phyloP scores from a whole-genome alignment of 2,888 invertebrate species.

The Theretra japonica region DNA sequence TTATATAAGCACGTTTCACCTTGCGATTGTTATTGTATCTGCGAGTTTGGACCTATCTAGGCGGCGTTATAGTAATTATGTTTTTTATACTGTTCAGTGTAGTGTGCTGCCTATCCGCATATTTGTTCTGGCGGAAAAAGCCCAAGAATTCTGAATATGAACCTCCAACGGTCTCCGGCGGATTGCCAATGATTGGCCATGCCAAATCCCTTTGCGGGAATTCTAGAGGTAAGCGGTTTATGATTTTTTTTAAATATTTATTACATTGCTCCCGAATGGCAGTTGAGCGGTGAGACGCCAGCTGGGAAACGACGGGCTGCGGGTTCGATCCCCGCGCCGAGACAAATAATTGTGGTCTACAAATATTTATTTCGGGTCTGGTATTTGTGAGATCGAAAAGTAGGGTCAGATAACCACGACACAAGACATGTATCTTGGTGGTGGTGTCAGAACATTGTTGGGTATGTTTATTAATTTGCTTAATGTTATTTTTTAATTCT shows the following conservation, averaged over 20 bases:
- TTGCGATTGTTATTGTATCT: background rate
- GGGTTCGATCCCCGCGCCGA: too few species aligned
- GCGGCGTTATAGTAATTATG: background rate
- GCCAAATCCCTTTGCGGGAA: background rate
- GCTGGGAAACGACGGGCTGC: too few species aligned
- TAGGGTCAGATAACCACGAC: too few species aligned
- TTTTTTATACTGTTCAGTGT: constrained; percentile 4
- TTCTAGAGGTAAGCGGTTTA: background rate
- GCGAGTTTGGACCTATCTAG: background rate
- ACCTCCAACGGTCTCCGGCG: background rate
- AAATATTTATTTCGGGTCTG: too few species aligned
- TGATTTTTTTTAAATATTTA: background rate
- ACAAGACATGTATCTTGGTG: too few species aligned
- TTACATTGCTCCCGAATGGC: too few species aligned
- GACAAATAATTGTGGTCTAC: too few species aligned
- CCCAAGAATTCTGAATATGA: background rate
- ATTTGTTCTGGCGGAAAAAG: background rate
- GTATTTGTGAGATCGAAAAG: too few species aligned
- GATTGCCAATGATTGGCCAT: constrained; percentile 17
- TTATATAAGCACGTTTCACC: constrained; percentile 2
- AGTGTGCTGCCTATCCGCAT: background rate
- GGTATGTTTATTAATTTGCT: too few species aligned
- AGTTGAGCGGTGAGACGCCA: too few species aligned
- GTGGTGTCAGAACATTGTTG: too few species aligned
- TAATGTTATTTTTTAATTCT: too few species aligned